Conservation (phyloP, 2,113 vertebrate genomes). For the Proteles cristata region DNA sequence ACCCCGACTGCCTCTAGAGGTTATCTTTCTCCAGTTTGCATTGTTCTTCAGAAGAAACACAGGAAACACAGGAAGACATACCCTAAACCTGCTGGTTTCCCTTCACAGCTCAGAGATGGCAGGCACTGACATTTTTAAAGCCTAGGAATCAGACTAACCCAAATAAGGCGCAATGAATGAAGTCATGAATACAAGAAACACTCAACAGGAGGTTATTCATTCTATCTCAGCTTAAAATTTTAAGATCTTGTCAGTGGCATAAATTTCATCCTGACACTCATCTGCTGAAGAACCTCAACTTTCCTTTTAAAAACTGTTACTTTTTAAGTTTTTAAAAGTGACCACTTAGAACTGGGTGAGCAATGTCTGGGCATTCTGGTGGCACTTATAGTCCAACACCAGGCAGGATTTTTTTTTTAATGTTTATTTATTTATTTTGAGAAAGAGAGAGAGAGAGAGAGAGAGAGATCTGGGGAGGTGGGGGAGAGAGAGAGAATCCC, state of each 20-base stretch:
- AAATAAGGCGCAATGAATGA: not conserved
- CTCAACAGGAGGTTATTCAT: not conserved
- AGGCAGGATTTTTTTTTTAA: not conserved
- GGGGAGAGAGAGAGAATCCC: no score
- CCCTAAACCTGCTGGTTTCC: conserved; percentile 34
- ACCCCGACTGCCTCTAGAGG: conserved; percentile 38
- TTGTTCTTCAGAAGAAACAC: conserved; percentile 69
- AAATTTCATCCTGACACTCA: not conserved
- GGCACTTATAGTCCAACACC: not conserved
- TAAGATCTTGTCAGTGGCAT: not conserved
- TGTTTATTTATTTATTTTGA: no score
- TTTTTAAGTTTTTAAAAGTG: not conserved
- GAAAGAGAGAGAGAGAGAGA: no score
- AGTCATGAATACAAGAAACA: not conserved
- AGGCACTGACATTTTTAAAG: not conserved
- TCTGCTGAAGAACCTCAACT: not conserved
- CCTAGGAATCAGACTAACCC: not conserved
- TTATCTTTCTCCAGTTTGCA: conserved; percentile 54
- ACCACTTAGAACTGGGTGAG: not conserved
- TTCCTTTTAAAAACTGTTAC: no score
- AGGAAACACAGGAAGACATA: conserved; percentile 74
- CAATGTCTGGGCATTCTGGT: not conserved
- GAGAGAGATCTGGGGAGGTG: no score
- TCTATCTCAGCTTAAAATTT: not conserved
- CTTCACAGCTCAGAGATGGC: not conserved